Evolutionary conservation across 2,797 vertebrate species (phyloP).

Genomic region (Sebastiscus tertius): DNA sequence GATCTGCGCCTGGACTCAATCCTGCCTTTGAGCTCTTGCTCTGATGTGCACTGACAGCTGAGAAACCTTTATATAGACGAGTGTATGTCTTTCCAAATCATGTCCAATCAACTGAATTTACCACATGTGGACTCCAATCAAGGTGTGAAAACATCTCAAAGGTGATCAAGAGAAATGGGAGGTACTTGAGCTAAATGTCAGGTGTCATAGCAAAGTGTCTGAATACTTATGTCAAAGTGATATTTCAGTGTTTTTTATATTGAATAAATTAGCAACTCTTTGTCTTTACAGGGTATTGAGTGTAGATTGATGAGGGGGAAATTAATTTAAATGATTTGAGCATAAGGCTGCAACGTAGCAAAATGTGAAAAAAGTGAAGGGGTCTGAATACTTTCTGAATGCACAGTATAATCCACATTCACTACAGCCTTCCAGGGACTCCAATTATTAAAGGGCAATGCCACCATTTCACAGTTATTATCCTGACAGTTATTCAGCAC

Average conservation of each 20-base stretch:
- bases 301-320: not conserved
- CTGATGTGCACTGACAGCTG: not conserved
- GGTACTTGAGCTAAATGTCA: not conserved
- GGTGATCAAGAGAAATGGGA: not conserved
- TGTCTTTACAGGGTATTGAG: not conserved
- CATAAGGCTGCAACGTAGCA: too few species aligned
- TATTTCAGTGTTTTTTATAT: not conserved
- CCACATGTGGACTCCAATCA: not conserved
- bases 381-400: not conserved
- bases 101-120: not conserved
- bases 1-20: not conserved
- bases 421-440: constrained; percentile 2
- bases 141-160: not conserved
- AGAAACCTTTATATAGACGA: too few species aligned
- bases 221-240: not conserved
- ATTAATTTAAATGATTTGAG: too few species aligned
- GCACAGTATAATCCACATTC: not conserved
- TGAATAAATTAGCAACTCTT: not conserved
- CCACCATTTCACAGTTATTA: constrained; percentile 48
- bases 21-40: not conserved
- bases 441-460: constrained; percentile 32
- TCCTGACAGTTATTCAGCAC: constrained; percentile 49
- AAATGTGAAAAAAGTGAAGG: not conserved
- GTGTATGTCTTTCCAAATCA: too few species aligned
- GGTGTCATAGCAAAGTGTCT: not conserved